Conservation (phyloP, 2,888 invertebrate genomes). For the Agrochola lota region DNA sequence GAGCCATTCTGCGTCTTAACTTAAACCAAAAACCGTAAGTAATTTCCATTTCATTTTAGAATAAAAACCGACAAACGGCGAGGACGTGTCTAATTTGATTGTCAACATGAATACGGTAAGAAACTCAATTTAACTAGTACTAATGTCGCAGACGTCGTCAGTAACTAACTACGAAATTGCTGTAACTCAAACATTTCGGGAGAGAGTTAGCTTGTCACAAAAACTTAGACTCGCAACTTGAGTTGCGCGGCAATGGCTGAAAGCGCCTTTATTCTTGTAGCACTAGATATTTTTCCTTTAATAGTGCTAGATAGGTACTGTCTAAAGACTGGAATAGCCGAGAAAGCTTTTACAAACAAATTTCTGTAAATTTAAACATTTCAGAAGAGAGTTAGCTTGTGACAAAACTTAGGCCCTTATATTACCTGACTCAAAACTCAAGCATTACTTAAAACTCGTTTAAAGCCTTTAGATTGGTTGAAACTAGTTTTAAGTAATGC, state of each 20-base stretch:
- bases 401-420: slow-evolving; percentile 80
- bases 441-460: too few species aligned
- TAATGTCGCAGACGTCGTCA: slow-evolving; percentile 67
- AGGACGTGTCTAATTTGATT: slow-evolving; percentile 66
- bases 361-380: slow-evolving; percentile 79
- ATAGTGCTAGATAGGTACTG: too few species aligned
- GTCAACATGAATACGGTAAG: slow-evolving; percentile 63
- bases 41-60: slow-evolving; percentile 10
- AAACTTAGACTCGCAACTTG: slow-evolving; percentile 77
- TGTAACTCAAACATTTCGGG: slow-evolving; percentile 78
- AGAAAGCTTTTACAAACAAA: slow-evolving; percentile 55
- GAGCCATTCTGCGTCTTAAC: neutral
- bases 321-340: too few species aligned
- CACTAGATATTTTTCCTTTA: slow-evolving; percentile 26
- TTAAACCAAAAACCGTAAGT: neutral
- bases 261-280: slow-evolving; percentile 44
- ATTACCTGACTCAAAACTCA: too few species aligned
- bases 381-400: slow-evolving; percentile 80
- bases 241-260: slow-evolving; percentile 37
- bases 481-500: too few species aligned
- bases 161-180: slow-evolving; percentile 76
- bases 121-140: slow-evolving; percentile 74
- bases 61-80: slow-evolving; percentile 37
- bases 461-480: too few species aligned
- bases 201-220: slow-evolving; percentile 83